Evolutionary conservation across 2,113 vertebrate species (phyloP), one percentile per base, ranked within the genome.

Genomic region (Thalassarche chlororhynchos): DNA sequence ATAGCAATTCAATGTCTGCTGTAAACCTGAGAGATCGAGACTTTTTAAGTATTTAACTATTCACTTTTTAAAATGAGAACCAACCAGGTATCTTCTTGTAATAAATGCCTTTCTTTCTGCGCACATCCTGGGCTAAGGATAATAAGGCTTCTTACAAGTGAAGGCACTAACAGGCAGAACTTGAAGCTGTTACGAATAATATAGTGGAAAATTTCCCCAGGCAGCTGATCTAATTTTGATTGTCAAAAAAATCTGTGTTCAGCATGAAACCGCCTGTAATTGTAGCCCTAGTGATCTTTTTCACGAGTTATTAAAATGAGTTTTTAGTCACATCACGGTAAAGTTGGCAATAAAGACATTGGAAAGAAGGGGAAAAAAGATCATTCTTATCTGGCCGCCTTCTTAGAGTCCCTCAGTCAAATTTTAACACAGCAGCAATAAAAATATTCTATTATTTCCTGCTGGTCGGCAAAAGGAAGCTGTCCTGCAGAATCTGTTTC

Each of bases 381-480:
- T 51, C 4, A 17, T 68, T 86, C 46, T 82, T 75, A 75, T 83
- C 44, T 92, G 79, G 17, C 31, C 2, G 4, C 17, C 25, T 74
- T 84, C 80, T 87, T 71, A 85, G 49, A 86, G 16, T 46, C 34
- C 44, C 31, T 96, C 79, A 72, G 83, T 51, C 54, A 85, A 75
- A 75, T 85, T 91, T 76, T 91, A 86, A 38, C 26, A 66, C 8
- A 72, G 80, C 16, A 87, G 64, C n/a, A 93, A 97, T 94, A 84
- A 83, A 92, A 96, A 91, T 87, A 93, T 71, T 86, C 23, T 92
- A 97, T 94, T 95, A 83, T 96, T 97, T 98, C 95, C 91, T 96
- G 85, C 23, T 81, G 65, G 75, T 70, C 0, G 0, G 23, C 24
- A 71, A 94, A 93, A 94, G 90, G 85, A 97, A 97, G 57, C 84